Conservation (phyloP, 2,113 vertebrate genomes). For the Melanerpes formicivorus region DNA sequence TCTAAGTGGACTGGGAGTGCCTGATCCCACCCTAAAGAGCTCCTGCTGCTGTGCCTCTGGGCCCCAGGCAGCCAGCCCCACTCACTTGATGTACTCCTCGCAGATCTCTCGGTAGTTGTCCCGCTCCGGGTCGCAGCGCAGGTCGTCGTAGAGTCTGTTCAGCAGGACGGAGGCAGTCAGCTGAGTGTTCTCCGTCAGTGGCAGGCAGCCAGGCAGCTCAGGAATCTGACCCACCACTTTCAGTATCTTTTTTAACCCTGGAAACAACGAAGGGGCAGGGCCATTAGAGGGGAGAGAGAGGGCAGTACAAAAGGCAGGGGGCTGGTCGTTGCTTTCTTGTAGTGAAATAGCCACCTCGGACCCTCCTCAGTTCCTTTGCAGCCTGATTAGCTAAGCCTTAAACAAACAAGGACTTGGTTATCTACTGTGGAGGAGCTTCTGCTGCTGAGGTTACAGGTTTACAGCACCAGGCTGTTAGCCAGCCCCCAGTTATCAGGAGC, state of each 20-base stretch:
- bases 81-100: constrained; percentile 92
- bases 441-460: neutral
- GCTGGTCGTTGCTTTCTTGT: neutral
- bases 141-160: constrained; percentile 90
- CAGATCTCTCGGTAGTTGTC: constrained; percentile 89
- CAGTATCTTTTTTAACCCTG: constrained; percentile 95
- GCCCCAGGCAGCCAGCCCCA: neutral
- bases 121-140: constrained; percentile 92
- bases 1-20: neutral
- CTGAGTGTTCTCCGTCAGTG: constrained; percentile 92
- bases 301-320: neutral
- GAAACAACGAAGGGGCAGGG: neutral
- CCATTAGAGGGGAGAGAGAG: neutral
- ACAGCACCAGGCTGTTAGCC: neutral
- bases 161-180: constrained; percentile 93
- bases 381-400: neutral
- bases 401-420: neutral
- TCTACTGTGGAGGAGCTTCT: neutral
- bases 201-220: constrained; percentile 90
- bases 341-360: neutral
- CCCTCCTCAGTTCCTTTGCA: neutral
- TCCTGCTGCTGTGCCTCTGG: neutral
- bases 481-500: neutral
- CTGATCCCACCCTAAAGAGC: neutral
- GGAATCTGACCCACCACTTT: constrained; percentile 93